phyloP scores from a whole-genome alignment of 2,113 vertebrate species.

The Nerophis ophidion region DNA sequence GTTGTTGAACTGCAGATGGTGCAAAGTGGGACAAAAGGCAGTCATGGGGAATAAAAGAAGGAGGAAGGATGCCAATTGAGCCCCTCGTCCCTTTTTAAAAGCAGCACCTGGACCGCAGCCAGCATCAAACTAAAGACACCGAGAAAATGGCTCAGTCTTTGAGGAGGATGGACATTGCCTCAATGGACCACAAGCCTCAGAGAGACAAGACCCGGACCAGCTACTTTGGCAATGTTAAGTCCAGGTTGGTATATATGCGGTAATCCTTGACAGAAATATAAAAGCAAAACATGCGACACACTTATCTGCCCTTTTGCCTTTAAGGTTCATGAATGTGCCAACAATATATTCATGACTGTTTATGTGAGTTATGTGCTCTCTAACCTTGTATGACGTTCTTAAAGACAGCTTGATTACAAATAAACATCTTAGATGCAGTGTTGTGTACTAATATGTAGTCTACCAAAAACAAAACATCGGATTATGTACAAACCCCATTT shows the following conservation, averaged over 20 bases:
- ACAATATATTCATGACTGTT: conserved; percentile 4
- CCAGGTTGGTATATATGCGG: conserved; percentile 61
- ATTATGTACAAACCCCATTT: no score
- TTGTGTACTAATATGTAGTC: no score
- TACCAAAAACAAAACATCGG: no score
- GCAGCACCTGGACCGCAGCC: conserved; percentile 9
- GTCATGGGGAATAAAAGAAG: conserved; percentile 55
- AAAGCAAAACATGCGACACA: conserved; percentile 17
- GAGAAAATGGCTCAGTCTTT: conserved; percentile 57
- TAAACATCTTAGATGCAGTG: no score
- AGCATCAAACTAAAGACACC: conserved; percentile 14
- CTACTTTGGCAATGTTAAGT: conserved; percentile 74
- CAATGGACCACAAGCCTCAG: conserved; percentile 57
- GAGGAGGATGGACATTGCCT: conserved; percentile 31
- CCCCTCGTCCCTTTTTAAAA: conserved; percentile 20
- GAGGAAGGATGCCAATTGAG: conserved; percentile 52
- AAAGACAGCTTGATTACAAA: no score
- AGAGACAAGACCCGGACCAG: conserved; percentile 60
- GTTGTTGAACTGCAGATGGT: conserved; percentile 38
- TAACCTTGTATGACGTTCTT: no score
- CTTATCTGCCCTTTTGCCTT: conserved; percentile 17
- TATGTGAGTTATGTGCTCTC: neutral
- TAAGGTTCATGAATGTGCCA: conserved; percentile 10
- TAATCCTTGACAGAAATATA: conserved; percentile 31
- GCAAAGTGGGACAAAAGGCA: conserved; percentile 29